phyloP scores from a whole-genome alignment of 2,113 vertebrate species.

The Mystacornis crossleyi region DNA sequence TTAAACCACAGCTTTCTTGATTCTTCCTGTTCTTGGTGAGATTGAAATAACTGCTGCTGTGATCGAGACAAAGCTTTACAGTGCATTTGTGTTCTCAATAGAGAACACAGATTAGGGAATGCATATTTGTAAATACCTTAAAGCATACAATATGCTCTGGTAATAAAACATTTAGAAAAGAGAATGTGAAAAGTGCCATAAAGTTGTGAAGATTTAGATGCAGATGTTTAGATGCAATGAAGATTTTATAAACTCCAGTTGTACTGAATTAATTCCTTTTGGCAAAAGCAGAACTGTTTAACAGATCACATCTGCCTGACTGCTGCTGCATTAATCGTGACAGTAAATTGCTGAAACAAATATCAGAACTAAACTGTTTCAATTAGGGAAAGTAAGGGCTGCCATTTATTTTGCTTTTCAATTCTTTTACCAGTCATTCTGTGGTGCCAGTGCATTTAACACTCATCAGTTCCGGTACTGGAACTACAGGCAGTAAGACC shows the following conservation, averaged over 20 bases:
- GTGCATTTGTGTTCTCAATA: neutral
- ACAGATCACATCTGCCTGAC: slow-evolving; percentile 1
- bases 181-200: neutral
- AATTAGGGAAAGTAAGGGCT: slow-evolving; percentile 13
- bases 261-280: neutral
- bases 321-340: neutral
- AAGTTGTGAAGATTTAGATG: neutral
- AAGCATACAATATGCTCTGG: neutral
- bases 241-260: neutral
- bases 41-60: neutral
- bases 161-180: neutral
- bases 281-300: neutral
- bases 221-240: neutral
- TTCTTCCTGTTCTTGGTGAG: neutral
- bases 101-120: neutral
- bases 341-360: slow-evolving; percentile 13
- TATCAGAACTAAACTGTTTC: slow-evolving; percentile 44
- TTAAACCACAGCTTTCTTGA: neutral
- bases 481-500: neutral
- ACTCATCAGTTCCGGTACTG: neutral
- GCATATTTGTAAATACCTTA: neutral
- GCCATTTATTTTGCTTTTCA: slow-evolving; percentile 21
- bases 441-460: neutral
- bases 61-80: neutral
- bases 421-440: neutral